Conservation (phyloP, 2,797 vertebrate genomes). For the Eleutherodactylus coqui region DNA sequence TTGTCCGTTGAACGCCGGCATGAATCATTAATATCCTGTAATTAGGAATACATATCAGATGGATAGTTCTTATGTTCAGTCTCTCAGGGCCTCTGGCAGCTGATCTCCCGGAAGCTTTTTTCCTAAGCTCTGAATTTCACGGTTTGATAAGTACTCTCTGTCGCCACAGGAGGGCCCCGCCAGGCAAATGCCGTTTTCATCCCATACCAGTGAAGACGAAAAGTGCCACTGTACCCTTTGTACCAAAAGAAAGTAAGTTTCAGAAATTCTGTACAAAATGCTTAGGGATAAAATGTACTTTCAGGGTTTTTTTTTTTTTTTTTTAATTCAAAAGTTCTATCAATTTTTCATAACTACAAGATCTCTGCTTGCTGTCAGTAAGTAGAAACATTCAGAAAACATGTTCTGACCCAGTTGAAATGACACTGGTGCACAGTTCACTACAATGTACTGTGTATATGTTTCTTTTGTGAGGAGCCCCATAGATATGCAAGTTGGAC, state of each 20-base stretch:
- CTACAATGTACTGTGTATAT: no score
- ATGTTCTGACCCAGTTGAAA: no score
- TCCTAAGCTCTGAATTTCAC: neutral
- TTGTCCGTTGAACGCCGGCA: neutral
- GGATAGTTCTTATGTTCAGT: neutral
- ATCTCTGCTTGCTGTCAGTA: no score
- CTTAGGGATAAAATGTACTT: no score
- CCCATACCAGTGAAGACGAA: slow-evolving; percentile 84
- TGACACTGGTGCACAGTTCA: no score
- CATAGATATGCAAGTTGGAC: no score
- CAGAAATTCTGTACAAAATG: neutral
- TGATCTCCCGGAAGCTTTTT: neutral
- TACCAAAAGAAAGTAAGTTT: slow-evolving; percentile 88
- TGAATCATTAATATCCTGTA: slow-evolving; percentile 20
- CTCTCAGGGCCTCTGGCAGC: neutral
- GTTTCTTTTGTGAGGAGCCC: no score
- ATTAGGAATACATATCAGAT: slow-evolving; percentile 5
- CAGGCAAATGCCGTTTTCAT: slow-evolving; percentile 84
- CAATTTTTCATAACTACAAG: no score
- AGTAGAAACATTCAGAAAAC: no score
- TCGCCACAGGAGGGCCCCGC: slow-evolving; percentile 86
- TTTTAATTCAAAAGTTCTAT: neutral
- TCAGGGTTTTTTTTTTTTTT: no score
- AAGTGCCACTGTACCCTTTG: slow-evolving; percentile 81
- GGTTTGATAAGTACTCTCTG: slow-evolving; percentile 57